Conservation (phyloP, 1,140 invertebrate species). For the Oedothorax gibbosus region DNA sequence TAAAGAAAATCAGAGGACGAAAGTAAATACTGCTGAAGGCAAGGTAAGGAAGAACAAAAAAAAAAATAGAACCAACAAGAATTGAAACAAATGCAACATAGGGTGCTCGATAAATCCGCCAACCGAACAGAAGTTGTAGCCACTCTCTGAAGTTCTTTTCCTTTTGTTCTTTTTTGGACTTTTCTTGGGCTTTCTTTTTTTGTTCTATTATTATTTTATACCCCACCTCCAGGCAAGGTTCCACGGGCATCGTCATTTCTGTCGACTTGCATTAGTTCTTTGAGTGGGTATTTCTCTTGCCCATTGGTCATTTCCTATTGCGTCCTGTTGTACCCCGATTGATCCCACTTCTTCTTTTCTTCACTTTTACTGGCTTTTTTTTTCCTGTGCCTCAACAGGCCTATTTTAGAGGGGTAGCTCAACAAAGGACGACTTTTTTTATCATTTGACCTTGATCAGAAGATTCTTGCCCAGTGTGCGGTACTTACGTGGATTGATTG, state of each 20-base stretch:
- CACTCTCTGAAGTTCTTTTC: slow-evolving; percentile 39
- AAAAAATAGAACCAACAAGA: slow-evolving; percentile 23
- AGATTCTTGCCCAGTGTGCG: neutral
- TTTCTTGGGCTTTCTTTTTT: neutral
- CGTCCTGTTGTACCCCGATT: slow-evolving; percentile 42
- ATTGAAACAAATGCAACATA: slow-evolving; percentile 43
- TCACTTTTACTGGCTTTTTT: slow-evolving; percentile 25
- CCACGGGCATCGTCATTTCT: slow-evolving; percentile 19
- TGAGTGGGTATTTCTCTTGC: slow-evolving; percentile 48
- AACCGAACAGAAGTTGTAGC: slow-evolving; percentile 55
- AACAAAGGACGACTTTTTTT: slow-evolving; percentile 14
- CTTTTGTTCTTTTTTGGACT: slow-evolving; percentile 14
- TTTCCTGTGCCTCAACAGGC: slow-evolving; percentile 5
- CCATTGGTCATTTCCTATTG: slow-evolving; percentile 54
- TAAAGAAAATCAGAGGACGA: slow-evolving; percentile 41
- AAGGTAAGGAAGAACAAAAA: slow-evolving; percentile 1
- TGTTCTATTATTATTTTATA: slow-evolving; percentile 25
- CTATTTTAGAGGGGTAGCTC: slow-evolving; percentile 37
- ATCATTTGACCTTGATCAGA: slow-evolving; percentile 17
- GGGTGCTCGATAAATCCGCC: slow-evolving; percentile 56
- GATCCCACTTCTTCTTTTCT: slow-evolving; percentile 34
- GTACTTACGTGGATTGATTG: too few relatives aligned
- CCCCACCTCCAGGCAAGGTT: slow-evolving; percentile 19
- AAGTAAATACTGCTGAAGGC: slow-evolving; percentile 9
- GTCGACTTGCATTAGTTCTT: slow-evolving; percentile 55